These are phyloP conservation scores for Drosophila kikkawai DNA, from an alignment of 1,140 invertebrate species.

Conservation along the genomic window DNA sequence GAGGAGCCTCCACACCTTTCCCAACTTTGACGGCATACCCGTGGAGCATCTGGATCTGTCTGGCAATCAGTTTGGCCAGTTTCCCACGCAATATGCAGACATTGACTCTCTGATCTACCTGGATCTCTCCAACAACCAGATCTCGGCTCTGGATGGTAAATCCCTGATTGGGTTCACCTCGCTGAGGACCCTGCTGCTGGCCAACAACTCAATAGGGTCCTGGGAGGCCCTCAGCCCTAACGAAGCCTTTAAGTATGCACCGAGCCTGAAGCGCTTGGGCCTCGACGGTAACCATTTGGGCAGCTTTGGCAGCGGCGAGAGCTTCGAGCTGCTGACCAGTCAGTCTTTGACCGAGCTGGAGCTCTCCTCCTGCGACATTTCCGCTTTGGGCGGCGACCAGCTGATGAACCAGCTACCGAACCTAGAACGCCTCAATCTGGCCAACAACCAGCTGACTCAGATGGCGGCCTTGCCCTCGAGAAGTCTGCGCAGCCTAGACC, in stretches of 20 bases:
- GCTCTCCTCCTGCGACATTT: constrained; percentile 86
- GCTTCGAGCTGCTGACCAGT: constrained; percentile 80
- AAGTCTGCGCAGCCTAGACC: constrained; percentile 86
- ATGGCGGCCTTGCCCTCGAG: constrained; percentile 86
- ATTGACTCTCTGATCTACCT: constrained; percentile 86
- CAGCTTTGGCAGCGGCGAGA: constrained; percentile 85
- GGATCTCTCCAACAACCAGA: constrained; percentile 87
- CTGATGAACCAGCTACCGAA: constrained; percentile 86
- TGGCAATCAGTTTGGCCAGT: constrained; percentile 86
- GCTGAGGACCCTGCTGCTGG: constrained; percentile 86
- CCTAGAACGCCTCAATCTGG: constrained; percentile 86
- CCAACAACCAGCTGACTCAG: constrained; percentile 86
- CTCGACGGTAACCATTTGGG: constrained; percentile 86
- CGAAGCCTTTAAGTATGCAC: constrained; percentile 83
- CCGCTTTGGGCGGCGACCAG: constrained; percentile 85
- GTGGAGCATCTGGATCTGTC: constrained; percentile 86
- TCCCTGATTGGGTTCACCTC: constrained; percentile 86
- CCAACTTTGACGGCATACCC: constrained; percentile 85
- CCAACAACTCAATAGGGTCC: constrained; percentile 86
- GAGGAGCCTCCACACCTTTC: constrained; percentile 83
- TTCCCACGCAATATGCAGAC: constrained; percentile 85
- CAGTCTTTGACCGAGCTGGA: constrained; percentile 85
- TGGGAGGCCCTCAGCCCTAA: constrained; percentile 86
- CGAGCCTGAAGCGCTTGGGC: constrained; percentile 85
- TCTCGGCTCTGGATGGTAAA: constrained; percentile 83